Percentiles rank a stretch among this genome's conserved stretches.
Conservation (phyloP, 2,797 vertebrate species). For the Apodemus agrarius region DNA sequence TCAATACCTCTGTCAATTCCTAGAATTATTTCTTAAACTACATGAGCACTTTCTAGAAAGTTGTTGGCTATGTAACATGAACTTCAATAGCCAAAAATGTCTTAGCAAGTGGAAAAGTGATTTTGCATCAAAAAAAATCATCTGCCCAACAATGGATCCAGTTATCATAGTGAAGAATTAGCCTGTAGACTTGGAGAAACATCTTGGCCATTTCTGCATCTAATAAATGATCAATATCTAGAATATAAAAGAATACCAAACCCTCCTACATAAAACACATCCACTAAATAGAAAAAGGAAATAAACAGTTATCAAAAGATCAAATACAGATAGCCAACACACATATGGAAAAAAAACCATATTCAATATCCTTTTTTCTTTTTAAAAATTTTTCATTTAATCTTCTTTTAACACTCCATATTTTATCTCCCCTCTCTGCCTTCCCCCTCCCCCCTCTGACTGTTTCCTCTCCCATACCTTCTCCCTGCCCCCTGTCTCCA, state of each 20-base stretch:
- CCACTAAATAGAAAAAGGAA: not conserved
- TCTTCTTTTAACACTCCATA: too few relatives aligned
- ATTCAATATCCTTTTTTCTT: not conserved
- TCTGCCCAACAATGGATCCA: not conserved
- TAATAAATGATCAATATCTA: not conserved
- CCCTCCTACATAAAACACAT: not conserved
- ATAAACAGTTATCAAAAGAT: not conserved
- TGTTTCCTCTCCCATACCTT: too few relatives aligned
- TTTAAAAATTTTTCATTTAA: too few relatives aligned
- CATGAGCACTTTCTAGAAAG: not conserved
- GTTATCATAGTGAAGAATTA: not conserved
- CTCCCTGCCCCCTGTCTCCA: too few relatives aligned
- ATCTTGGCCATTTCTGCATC: not conserved
- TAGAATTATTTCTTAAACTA: not conserved
- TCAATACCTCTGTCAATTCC: not conserved
- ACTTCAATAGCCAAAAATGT: not conserved
- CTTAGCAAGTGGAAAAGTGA: not conserved
- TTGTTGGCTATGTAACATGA: not conserved
- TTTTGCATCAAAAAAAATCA: not conserved
- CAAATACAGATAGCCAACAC: not conserved
- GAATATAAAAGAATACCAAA: not conserved
- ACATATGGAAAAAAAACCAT: not conserved
- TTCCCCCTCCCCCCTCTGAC: too few relatives aligned
- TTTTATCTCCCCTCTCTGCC: too few relatives aligned
- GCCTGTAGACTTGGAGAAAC: not conserved